Conservation (phyloP, 2,797 vertebrate species). For the Leptatherina wallacei region DNA sequence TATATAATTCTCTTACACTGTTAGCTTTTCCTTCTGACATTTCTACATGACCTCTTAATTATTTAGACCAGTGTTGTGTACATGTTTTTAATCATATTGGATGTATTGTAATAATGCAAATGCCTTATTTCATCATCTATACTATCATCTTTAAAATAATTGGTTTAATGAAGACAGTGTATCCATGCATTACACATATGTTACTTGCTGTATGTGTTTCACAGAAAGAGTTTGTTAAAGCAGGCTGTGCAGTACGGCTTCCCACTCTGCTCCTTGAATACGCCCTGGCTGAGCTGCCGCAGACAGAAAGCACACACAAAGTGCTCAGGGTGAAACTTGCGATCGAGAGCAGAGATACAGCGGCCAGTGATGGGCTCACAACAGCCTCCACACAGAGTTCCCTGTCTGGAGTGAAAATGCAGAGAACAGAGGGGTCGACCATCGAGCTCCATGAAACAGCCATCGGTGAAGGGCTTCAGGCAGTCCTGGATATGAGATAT, state of each 20-base stretch:
- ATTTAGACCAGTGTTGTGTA: conserved; percentile 9
- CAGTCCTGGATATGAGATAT: conserved; percentile 84
- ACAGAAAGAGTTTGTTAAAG: conserved; percentile 88
- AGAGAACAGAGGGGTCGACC: conserved; percentile 88
- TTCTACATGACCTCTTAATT: conserved; percentile 17
- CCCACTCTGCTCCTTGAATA: conserved; percentile 82
- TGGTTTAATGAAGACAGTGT: not conserved
- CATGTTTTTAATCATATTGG: conserved; percentile 7
- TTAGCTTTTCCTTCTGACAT: conserved; percentile 21
- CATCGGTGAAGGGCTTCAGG: conserved; percentile 78
- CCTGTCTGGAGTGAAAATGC: conserved; percentile 89
- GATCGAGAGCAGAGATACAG: conserved; percentile 86
- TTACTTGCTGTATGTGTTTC: conserved; percentile 11
- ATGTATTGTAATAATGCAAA: not conserved
- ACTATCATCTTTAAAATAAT: not conserved
- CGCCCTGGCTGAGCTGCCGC: conserved; percentile 88
- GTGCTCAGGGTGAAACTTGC: conserved; percentile 93
- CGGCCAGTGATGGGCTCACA: conserved; percentile 84
- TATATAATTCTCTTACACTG: conserved; percentile 34
- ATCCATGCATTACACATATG: not conserved
- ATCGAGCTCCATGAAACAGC: conserved; percentile 89
- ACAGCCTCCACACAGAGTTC: conserved; percentile 87
- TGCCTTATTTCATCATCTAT: not conserved
- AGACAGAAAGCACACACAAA: conserved; percentile 92
- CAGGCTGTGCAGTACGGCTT: conserved; percentile 90